Base-by-base conservation (phyloP, 2,113 vertebrate species). In the Macquaria australasica region DNA sequence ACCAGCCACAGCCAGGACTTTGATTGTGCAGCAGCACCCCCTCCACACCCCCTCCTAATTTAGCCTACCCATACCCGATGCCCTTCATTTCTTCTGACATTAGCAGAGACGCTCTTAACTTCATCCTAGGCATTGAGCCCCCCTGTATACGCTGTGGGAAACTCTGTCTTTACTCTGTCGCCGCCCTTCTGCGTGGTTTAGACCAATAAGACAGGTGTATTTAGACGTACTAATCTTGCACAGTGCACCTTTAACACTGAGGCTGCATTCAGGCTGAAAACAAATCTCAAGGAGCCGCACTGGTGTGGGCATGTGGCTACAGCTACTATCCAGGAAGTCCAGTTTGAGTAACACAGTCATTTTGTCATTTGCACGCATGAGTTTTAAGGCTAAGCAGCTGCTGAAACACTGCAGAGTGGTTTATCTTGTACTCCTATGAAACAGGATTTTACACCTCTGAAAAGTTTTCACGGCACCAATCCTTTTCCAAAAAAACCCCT, bases 31-130 rank as follows among this genome's bases (percentile, higher is more conserved):
- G 28, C 28, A 31, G 28, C 28, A 31, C 28, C 28, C 28, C 28
- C 28, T 31, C 28, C 28, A 31, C 28, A 31, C 28, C 28, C 28
- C 28, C 28, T 31, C 28, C 28, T 31, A 31, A 31, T 31, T 31
- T 31, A 31, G 28, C 28, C 28, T 31, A 31, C 28, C 28, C 28
- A 31, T 31, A 31, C 28, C 28, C 28, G 28, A 31, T 31, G 28
- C 28, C 28, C 28, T 31, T 50, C 5, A 56, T 70, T 64, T 79
- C 18, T 48, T 16, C 70, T 80, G 71, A 87, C 56, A 85, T 76
- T 63, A 20, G 14, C 62, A 37, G 34, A 73, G 70, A 20, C 18
- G 4, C 37, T 31, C 39, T 51, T 18, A 6, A 45, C 43, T 37
- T n/a, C n/a, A n/a, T n/a, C n/a, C n/a, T n/a, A n/a, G n/a, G n/a